Evolutionary conservation across 2,888 invertebrate genomes (phyloP), one percentile per base, ranked within the genome.

Genomic region (Xylota segnis): DNA sequence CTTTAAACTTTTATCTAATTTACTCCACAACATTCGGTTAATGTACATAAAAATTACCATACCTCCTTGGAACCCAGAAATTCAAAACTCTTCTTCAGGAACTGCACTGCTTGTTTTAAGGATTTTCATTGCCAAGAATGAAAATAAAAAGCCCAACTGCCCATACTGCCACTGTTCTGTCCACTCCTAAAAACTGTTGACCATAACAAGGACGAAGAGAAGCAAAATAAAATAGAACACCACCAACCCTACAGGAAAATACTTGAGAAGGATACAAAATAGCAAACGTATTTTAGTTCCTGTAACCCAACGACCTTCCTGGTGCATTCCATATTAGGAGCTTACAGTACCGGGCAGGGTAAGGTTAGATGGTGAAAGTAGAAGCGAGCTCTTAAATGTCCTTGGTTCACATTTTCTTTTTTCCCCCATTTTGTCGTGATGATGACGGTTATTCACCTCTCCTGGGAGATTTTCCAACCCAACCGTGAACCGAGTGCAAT

Each of bases 281-380:
- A 47, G 34, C 32, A 47, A 50, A 70, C 70, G 77, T 61, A 59
- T 70, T 71, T 70, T 47, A 56, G 54, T 56, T 71, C 78, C 71
- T 63, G 63, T 63, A 71, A 78, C 59, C 76, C 27, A 59, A 52
- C 68, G 50, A 68, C 61, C 61, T 77, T 77, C 52, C 34, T 70
- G 29, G 18, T 68, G 34, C 32, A 71, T 47, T 65, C 65, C 47
- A 16, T 23, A 34, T 4, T 29, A 45, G 40, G 29, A 0, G 5
- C 32, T 5, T 12, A 23, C n/a, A n/a, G n/a, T n/a, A n/a, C n/a
- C n/a, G n/a, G n/a, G n/a, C n/a, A n/a, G n/a, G n/a, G 18, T 56
- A n/a, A 16, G 43, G 68, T 70, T 70, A 32, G 37, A 70, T 70
- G 54, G 23, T 23, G 23, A 23, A 23, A 23, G 23, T 23, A 23